Evolutionary conservation across 2,113 vertebrate species (phyloP).

Genomic region (Heliornis fulica): DNA sequence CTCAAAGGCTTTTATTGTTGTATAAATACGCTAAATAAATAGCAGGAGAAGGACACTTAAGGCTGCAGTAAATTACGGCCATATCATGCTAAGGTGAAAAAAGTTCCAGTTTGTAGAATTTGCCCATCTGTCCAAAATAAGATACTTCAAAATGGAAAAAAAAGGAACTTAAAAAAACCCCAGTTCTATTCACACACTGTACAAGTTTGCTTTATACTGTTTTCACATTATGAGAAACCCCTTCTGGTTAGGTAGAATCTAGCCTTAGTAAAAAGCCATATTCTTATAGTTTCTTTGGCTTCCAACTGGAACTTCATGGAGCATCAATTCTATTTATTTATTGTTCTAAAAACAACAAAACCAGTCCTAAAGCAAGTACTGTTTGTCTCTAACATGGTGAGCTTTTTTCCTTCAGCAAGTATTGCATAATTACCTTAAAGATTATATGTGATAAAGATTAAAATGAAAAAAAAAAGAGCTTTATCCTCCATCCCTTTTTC

Average conservation of each 20-base stretch:
- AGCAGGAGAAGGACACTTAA: constrained; percentile 11
- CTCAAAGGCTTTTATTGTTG: constrained; percentile 50
- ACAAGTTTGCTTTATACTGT: background rate
- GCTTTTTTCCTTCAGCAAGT: background rate
- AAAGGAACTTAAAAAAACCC: constrained; percentile 19
- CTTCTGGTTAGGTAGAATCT: constrained; percentile 7
- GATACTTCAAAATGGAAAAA: constrained; percentile 1
- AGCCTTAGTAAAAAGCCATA: background rate
- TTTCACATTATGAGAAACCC: constrained; percentile 16
- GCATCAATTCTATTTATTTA: background rate
- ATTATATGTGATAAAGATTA: background rate
- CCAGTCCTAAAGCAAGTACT: background rate
- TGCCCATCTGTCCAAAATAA: constrained; percentile 42
- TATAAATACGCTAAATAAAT: constrained; percentile 63
- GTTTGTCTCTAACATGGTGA: background rate
- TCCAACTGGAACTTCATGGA: background rate
- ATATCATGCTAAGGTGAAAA: constrained; percentile 22
- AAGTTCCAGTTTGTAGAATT: constrained; percentile 26
- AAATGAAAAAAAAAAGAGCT: background rate
- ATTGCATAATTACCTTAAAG: background rate
- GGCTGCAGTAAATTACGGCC: constrained; percentile 66
- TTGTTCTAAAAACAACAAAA: background rate
- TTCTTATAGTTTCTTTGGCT: background rate
- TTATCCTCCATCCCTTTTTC: background rate
- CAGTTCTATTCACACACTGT: constrained; percentile 24